Conservation (phyloP, 2,113 vertebrate species). For the Leptobrachium leishanense region DNA sequence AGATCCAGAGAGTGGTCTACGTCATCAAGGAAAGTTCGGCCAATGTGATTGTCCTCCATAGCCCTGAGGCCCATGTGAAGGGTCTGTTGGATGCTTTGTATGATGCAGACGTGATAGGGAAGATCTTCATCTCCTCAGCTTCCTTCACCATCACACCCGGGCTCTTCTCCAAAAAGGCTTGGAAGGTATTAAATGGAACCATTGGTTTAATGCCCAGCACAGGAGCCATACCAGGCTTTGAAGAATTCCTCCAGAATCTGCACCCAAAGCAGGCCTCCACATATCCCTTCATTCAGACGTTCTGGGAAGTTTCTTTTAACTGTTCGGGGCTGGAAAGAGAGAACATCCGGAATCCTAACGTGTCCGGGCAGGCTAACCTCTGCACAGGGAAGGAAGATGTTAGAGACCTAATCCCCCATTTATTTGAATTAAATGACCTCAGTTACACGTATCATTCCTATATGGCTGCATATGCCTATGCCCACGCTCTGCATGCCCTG, state of each 20-base stretch:
- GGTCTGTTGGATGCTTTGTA: slow-evolving; percentile 19
- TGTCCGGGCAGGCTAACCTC: no score
- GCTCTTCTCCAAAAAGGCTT: slow-evolving; percentile 29
- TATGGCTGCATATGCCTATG: slow-evolving; percentile 30
- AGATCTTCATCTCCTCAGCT: slow-evolving; percentile 20
- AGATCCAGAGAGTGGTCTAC: slow-evolving; percentile 31
- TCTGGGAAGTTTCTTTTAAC: slow-evolving; percentile 28
- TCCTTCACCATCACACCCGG: slow-evolving; percentile 34
- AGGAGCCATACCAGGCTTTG: slow-evolving; percentile 18
- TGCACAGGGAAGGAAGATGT: slow-evolving; percentile 11
- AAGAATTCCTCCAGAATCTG: background rate
- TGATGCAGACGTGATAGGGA: slow-evolving; percentile 11
- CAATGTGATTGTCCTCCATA: slow-evolving; percentile 33
- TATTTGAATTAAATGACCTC: slow-evolving; percentile 36
- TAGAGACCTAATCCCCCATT: background rate
- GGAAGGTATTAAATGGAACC: slow-evolving; percentile 33
- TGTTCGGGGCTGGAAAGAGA: background rate
- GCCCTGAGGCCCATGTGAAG: slow-evolving; percentile 19
- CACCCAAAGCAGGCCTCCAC: background rate
- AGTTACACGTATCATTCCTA: slow-evolving; percentile 42
- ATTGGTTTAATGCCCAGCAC: slow-evolving; percentile 26
- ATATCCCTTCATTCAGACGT: background rate
- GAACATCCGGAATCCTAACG: background rate
- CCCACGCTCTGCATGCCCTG: slow-evolving; percentile 15
- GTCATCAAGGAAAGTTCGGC: slow-evolving; percentile 2